Percentiles rank a stretch among this genome's conserved stretches.
Evolutionary conservation across 2,797 vertebrate species (phyloP).

Genomic region (Synaphobranchus kaupii): DNA sequence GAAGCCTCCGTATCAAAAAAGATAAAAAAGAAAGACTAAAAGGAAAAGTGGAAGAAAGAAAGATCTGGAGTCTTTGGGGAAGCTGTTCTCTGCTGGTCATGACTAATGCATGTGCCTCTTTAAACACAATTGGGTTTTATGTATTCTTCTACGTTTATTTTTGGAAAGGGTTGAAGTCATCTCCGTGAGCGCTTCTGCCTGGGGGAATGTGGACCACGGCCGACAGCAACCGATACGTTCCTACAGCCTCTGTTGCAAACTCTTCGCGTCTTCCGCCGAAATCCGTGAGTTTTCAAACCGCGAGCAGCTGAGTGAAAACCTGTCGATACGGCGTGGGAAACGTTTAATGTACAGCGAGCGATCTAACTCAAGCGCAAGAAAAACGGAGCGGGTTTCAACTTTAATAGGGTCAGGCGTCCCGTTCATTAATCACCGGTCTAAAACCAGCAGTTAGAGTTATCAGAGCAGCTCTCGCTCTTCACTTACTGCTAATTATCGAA

Average conservation of each 20-base stretch:
- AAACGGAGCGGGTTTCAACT: slow-evolving; percentile 28
- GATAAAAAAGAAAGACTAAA: neutral
- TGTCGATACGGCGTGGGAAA: neutral
- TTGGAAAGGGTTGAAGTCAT: neutral
- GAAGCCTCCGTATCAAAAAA: neutral
- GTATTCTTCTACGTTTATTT: neutral
- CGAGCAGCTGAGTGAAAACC: neutral
- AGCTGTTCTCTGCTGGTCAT: neutral
- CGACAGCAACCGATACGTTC: neutral
- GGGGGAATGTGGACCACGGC: neutral
- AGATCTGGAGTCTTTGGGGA: neutral
- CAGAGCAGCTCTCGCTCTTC: slow-evolving; percentile 48
- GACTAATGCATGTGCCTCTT: slow-evolving; percentile 12
- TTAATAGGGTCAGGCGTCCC: slow-evolving; percentile 56
- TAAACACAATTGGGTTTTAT: slow-evolving; percentile 17
- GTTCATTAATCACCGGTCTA: slow-evolving; percentile 68
- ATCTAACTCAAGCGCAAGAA: neutral
- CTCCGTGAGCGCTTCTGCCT: neutral
- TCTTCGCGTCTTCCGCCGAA: neutral
- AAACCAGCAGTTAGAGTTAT: slow-evolving; percentile 50
- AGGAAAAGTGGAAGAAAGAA: neutral
- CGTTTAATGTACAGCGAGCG: neutral
- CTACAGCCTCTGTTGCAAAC: neutral
- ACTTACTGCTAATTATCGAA: slow-evolving; percentile 40
- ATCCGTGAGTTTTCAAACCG: neutral